phyloP scores from a whole-genome alignment of 2,888 invertebrate species.

The Cactoblastis cactorum region DNA sequence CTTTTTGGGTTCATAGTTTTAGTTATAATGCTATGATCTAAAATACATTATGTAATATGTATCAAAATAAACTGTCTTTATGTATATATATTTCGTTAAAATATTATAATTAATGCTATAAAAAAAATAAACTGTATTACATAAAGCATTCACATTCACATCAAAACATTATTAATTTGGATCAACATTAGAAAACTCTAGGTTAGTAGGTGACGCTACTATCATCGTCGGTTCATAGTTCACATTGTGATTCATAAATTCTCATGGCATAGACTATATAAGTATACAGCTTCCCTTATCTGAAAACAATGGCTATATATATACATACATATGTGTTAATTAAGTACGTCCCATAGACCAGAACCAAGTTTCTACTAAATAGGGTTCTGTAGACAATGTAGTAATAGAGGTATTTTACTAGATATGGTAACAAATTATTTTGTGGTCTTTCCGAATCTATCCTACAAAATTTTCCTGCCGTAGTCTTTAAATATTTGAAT shows the following conservation, averaged over 20 bases:
- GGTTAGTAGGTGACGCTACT: slow-evolving; percentile 10
- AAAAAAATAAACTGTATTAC: too few species aligned
- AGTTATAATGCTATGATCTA: too few species aligned
- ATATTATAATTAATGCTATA: too few species aligned
- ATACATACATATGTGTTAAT: slow-evolving; percentile 16
- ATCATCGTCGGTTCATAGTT: slow-evolving; percentile 2
- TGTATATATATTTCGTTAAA: too few species aligned
- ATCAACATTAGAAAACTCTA: not conserved
- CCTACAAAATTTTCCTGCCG: too few species aligned
- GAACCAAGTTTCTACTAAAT: slow-evolving; percentile 24
- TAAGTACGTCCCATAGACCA: slow-evolving; percentile 19
- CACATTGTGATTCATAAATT: slow-evolving; percentile 1
- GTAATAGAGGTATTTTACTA: not conserved
- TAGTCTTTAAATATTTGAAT: not conserved
- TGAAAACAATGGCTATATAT: slow-evolving; percentile 17
- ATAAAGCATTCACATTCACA: not conserved
- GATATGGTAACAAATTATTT: not conserved
- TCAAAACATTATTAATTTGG: not conserved
- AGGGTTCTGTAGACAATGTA: slow-evolving; percentile 25
- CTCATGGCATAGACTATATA: not conserved
- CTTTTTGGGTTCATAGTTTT: too few species aligned
- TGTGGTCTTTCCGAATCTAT: too few species aligned
- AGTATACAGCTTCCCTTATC: slow-evolving; percentile 15
- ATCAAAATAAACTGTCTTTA: too few species aligned
- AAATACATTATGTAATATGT: too few species aligned